phyloP scores from a whole-genome alignment of 1,140 invertebrate species.

The Charaxes varanes region DNA sequence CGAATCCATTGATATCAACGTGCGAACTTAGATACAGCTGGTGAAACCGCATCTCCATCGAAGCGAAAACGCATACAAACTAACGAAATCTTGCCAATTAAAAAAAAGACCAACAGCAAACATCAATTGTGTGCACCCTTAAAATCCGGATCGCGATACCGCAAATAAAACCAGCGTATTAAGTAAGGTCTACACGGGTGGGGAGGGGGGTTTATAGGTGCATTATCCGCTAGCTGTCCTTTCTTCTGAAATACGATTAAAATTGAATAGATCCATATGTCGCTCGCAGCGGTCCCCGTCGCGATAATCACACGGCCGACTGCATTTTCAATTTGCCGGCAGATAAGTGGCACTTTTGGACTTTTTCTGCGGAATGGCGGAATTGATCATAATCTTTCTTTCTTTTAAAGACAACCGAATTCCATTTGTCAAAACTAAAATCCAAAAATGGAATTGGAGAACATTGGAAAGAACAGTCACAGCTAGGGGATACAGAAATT shows the following conservation, averaged over 20 bases:
- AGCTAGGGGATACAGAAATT: too few relatives aligned
- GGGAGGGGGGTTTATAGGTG: constrained; percentile 62
- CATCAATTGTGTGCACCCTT: constrained; percentile 59
- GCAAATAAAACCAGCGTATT: constrained; percentile 66
- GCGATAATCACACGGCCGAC: constrained; percentile 66
- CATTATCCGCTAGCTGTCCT: constrained; percentile 67
- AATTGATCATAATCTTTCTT: too few relatives aligned
- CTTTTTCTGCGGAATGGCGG: constrained; percentile 64
- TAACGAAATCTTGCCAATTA: constrained; percentile 38
- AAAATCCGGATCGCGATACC: constrained; percentile 51
- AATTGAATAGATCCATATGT: constrained; percentile 72
- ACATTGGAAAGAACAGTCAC: too few relatives aligned
- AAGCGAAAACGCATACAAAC: constrained; percentile 40
- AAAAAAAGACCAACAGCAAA: constrained; percentile 67
- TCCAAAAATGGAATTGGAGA: too few relatives aligned
- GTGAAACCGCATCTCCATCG: constrained; percentile 18
- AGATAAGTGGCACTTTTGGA: constrained; percentile 67
- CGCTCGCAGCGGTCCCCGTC: constrained; percentile 49
- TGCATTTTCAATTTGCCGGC: constrained; percentile 71
- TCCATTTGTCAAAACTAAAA: too few relatives aligned
- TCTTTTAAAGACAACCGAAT: too few relatives aligned
- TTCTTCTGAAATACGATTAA: constrained; percentile 73
- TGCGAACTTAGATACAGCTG: constrained; percentile 11
- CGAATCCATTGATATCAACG: too few relatives aligned
- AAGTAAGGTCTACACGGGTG: constrained; percentile 38